Base-by-base conservation (phyloP, 2,113 vertebrate genomes). In the Eurystomus gularis region DNA sequence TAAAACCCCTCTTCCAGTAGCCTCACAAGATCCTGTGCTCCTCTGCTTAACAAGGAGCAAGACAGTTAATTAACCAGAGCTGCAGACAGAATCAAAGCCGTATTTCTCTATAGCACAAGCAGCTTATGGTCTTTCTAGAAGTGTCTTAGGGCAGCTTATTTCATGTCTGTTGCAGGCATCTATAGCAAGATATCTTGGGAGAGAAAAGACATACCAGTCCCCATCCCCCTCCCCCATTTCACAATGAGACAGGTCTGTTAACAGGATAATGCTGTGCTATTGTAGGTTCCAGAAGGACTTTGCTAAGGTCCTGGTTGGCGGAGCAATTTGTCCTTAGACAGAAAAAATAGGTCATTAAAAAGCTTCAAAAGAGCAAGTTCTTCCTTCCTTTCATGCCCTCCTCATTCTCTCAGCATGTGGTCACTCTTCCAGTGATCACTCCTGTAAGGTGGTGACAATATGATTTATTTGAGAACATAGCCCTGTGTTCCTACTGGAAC, bases 61-160 rank as follows among this genome's bases (percentile, higher is more conserved):
- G 79, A n/a, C 24, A 77, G 85, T 31, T 81, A 54, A 91, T 49
- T 68, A 93, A 9, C 16, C 61, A 60, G 82, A 58, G 51, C 88
- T 78, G 82, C 85, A 66, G 79, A 23, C 82, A 70, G 88, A 76
- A 65, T 42, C 77, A 49, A 2, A 46, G 82, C 65, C 52, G 7
- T 29, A 35, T 54, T 91, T 46, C 83, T 80, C 57, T 77, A 5
- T 1, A 58, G 80, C 62, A 80, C 80, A 93, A 94, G 84, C 87
- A 72, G 90, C 76, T 95, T 86, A 94, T 10, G 37, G 33, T 21
- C 81, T 94, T 93, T 80, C 96, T 42, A 29, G 12, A 58, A 51
- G 33, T 60, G 68, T 86, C 87, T 94, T 72, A 76, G 42, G 25
- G 52, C 68, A 83, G 83, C 91, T 94, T 80, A 93, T 80, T 78